Percentiles rank a stretch among this genome's conserved stretches.
phyloP scores from a whole-genome alignment of 1,140 invertebrate species.

The Drosophila virilis region DNA sequence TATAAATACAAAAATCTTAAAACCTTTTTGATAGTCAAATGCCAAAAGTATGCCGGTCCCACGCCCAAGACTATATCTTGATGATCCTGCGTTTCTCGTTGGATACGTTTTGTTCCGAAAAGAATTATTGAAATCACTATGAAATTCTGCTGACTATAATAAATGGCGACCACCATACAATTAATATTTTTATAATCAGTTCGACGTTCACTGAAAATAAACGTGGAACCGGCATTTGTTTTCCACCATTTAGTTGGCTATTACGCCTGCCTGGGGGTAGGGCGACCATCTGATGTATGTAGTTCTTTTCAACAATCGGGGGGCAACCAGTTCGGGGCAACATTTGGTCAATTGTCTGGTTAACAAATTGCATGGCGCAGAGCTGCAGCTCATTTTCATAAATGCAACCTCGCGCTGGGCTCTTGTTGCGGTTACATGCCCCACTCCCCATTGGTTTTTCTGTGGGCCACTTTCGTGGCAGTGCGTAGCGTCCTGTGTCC shows the following conservation, averaged over 20 bases:
- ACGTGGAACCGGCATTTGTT: constrained; percentile 4
- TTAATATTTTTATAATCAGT: neutral
- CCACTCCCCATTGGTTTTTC: constrained; percentile 10
- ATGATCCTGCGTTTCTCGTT: too few relatives aligned
- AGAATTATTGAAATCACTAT: too few relatives aligned
- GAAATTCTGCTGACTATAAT: too few relatives aligned
- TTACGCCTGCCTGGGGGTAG: neutral
- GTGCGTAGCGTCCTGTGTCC: constrained; percentile 12
- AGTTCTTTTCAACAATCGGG: constrained; percentile 49
- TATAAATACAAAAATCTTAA: too few relatives aligned
- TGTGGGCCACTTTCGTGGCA: constrained; percentile 32
- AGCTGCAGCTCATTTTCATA: constrained; percentile 75
- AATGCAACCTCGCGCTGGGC: constrained; percentile 51
- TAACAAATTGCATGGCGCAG: constrained; percentile 69
- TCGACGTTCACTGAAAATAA: neutral
- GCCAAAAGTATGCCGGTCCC: too few relatives aligned
- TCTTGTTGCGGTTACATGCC: constrained; percentile 25
- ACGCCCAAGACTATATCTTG: too few relatives aligned
- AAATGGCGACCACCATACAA: too few relatives aligned
- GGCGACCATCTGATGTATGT: constrained; percentile 29
- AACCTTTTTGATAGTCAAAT: too few relatives aligned
- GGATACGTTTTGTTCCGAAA: too few relatives aligned
- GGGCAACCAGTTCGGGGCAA: constrained; percentile 24
- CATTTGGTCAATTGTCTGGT: constrained; percentile 78
- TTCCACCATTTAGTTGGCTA: neutral